These are phyloP conservation scores for Gymnorhina tibicen DNA, from an alignment of 2,113 vertebrate species.

Conservation along the genomic window DNA sequence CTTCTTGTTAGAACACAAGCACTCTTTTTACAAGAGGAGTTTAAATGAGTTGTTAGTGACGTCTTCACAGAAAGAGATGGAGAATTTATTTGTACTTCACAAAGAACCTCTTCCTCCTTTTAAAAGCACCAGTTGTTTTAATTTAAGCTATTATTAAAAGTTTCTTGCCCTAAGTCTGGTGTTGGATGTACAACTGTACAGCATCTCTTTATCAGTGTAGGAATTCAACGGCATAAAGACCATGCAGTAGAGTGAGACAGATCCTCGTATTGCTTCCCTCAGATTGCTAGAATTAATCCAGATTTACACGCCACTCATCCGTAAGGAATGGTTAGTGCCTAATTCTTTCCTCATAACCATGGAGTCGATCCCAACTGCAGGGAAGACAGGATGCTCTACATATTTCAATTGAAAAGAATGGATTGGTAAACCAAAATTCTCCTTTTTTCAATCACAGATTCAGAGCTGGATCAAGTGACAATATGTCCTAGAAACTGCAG, in stretches of 20 bases:
- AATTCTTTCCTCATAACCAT: not conserved
- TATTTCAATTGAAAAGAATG: not conserved
- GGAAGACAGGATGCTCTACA: not conserved
- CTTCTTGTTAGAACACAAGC: not conserved
- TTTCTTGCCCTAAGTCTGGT: not conserved
- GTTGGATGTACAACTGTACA: not conserved
- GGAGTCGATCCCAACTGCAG: not conserved
- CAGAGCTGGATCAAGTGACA: not conserved
- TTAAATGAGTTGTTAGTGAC: constrained; percentile 45
- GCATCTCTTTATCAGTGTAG: not conserved
- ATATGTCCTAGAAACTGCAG: not conserved
- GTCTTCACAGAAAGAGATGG: not conserved
- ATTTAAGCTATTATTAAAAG: constrained; percentile 9
- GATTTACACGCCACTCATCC: not conserved
- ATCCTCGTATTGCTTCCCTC: not conserved
- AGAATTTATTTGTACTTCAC: constrained; percentile 43
- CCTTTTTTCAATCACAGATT: not conserved
- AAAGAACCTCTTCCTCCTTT: constrained; percentile 22
- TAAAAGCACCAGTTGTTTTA: not conserved
- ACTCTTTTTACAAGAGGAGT: constrained; percentile 7
- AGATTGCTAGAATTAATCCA: not conserved
- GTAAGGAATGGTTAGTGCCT: not conserved
- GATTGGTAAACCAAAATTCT: not conserved
- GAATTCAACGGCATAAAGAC: not conserved
- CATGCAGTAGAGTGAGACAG: not conserved